A percentile compares a stretch with the other conserved stretches of the same genome.
phyloP scores from a whole-genome alignment of 2,113 vertebrate genomes.

The Cygnus atratus region DNA sequence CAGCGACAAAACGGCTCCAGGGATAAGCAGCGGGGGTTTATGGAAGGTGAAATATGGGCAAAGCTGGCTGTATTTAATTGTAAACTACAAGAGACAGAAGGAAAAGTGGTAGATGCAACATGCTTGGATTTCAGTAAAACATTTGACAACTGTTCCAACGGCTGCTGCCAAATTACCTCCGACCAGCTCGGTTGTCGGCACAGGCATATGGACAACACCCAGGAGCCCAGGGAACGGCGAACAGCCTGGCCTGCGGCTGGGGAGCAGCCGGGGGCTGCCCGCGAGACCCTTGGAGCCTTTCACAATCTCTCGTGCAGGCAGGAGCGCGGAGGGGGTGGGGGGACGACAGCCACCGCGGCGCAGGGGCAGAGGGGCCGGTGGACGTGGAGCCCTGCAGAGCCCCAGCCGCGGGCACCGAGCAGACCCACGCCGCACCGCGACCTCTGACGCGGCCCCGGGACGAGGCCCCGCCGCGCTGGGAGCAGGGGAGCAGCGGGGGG shows the following conservation, averaged over 20 bases:
- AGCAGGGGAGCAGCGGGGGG: no score
- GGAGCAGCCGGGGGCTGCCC: background rate
- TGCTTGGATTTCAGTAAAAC: slow-evolving; percentile 37
- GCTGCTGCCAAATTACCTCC: slow-evolving; percentile 59
- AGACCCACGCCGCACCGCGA: rapidly evolving
- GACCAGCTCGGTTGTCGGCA: slow-evolving; percentile 30
- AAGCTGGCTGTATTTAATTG: slow-evolving; percentile 33
- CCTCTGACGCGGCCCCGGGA: no score
- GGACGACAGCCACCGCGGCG: rapidly evolving
- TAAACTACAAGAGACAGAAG: slow-evolving; percentile 50
- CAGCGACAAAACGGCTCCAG: background rate
- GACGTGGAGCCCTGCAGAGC: no score
- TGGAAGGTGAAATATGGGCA: slow-evolving; percentile 44
- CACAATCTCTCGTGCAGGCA: background rate
- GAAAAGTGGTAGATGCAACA: slow-evolving; percentile 56
- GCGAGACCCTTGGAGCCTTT: background rate
- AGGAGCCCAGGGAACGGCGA: background rate
- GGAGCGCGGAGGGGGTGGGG: rapidly evolving
- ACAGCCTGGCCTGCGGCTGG: background rate
- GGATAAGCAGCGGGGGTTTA: slow-evolving; percentile 5
- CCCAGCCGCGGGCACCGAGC: background rate
- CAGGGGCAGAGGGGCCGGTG: rapidly evolving
- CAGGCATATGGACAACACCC: slow-evolving; percentile 49
- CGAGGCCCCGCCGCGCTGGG: no score
- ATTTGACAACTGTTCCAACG: slow-evolving; percentile 57